Evolutionary conservation across 2,888 invertebrate genomes (phyloP).

Genomic region (Resseliella maxima): DNA sequence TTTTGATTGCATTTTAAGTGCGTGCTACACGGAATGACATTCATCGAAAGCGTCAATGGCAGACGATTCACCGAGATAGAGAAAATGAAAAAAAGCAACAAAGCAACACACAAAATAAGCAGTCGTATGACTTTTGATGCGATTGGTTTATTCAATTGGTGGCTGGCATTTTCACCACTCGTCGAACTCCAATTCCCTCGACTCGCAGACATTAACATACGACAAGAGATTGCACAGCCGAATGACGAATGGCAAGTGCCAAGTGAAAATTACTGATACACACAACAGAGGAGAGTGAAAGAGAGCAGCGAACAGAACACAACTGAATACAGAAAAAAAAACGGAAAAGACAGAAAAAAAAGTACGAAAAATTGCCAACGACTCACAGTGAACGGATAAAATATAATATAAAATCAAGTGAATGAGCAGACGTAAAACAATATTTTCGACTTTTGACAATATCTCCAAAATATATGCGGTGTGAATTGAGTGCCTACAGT

Average conservation of each 20-base stretch:
- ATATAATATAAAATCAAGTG: conserved; percentile 27
- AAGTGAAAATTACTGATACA: conserved; percentile 9
- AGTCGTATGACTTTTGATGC: not conserved
- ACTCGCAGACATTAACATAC: conserved; percentile 17
- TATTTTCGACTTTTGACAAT: conserved; percentile 52
- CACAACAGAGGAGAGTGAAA: no score
- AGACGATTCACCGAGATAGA: not conserved
- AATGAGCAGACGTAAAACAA: conserved; percentile 47
- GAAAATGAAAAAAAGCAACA: not conserved
- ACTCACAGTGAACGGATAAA: not conserved
- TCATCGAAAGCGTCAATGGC: conserved; percentile 47
- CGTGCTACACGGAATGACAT: conserved; percentile 20
- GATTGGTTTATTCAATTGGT: conserved; percentile 51
- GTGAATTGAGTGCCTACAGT: conserved; percentile 29
- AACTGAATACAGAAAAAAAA: not conserved
- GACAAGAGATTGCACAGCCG: conserved; percentile 42
- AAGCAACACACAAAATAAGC: not conserved
- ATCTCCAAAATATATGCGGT: conserved; percentile 48
- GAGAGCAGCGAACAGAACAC: no score
- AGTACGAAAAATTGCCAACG: not conserved
- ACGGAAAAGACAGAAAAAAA: not conserved
- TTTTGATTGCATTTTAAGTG: conserved; percentile 31
- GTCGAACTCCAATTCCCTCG: conserved; percentile 21
- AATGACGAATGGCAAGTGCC: conserved; percentile 53
- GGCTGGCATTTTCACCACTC: conserved; percentile 25